Conservation (phyloP, 2,797 vertebrate species). For the Amblyopsis hoosieri region DNA sequence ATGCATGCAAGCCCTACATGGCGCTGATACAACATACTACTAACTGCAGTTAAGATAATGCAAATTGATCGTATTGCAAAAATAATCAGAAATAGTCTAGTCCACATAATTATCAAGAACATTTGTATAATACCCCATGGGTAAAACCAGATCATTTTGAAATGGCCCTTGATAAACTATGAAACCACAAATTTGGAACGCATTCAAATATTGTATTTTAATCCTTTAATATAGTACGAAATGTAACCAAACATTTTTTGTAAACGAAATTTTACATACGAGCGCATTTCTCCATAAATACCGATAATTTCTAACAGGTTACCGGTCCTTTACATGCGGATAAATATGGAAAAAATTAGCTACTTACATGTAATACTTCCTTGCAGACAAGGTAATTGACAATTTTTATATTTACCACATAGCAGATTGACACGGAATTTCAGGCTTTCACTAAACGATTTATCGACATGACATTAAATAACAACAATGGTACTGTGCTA, state of each 20-base stretch:
- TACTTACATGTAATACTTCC: conserved; percentile 96
- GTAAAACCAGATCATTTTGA: conserved; percentile 38
- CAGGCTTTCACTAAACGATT: conserved; percentile 99
- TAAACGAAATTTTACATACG: conserved; percentile 99
- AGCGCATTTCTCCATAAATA: conserved; percentile 99
- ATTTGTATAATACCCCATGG: conserved; percentile 21
- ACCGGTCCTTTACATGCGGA: conserved; percentile 99
- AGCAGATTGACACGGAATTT: conserved; percentile 99
- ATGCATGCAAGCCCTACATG: no score
- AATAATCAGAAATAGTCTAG: not conserved
- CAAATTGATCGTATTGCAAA: not conserved
- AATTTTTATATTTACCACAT: conserved; percentile 97
- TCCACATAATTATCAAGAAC: conserved; percentile 8
- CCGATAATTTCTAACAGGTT: conserved; percentile 99
- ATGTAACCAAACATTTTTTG: conserved; percentile 99
- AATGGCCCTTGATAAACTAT: conserved; percentile 45
- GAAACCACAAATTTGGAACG: conserved; percentile 85
- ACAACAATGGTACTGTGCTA: conserved; percentile 99
- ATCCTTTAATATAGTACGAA: conserved; percentile 99
- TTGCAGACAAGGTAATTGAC: conserved; percentile 96
- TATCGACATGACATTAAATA: conserved; percentile 99
- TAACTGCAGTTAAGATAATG: no score
- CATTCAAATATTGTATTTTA: conserved; percentile 86
- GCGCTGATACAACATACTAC: no score
- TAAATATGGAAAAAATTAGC: conserved; percentile 99